These are phyloP conservation scores for Meda fulgida DNA, from an alignment of 2,797 vertebrate genomes.

Conservation along the genomic window DNA sequence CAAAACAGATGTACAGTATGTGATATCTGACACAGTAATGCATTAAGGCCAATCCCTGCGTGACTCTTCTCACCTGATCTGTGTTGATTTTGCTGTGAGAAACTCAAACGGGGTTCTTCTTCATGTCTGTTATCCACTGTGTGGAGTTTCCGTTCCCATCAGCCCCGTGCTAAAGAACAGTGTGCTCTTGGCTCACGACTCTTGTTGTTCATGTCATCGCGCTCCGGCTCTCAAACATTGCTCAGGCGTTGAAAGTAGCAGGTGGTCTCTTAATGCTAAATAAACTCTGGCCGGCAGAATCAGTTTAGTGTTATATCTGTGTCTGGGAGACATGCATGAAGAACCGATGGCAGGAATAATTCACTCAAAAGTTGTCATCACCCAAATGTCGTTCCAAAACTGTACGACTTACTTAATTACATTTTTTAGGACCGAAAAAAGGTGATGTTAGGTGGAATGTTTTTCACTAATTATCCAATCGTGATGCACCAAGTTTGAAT, in stretches of 20 bases:
- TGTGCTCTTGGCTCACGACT: conserved; percentile 15
- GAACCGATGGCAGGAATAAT: no score
- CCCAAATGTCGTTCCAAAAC: neutral
- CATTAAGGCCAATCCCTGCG: conserved; percentile 1
- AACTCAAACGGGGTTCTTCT: conserved; percentile 37
- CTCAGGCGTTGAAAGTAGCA: conserved; percentile 25
- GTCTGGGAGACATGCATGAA: neutral
- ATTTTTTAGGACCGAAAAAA: neutral
- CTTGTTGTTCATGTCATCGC: conserved; percentile 9
- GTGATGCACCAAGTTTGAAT: neutral
- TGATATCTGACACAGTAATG: neutral
- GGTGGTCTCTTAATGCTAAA: conserved; percentile 16
- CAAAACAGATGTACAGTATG: neutral
- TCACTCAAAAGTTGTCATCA: neutral
- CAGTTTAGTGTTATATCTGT: conserved; percentile 23
- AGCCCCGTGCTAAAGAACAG: conserved; percentile 2
- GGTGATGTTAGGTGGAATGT: neutral
- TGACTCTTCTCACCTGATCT: conserved; percentile 37
- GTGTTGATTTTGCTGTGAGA: neutral
- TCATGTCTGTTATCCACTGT: conserved; percentile 26
- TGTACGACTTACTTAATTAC: neutral
- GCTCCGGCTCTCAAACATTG: neutral
- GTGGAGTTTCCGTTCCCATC: conserved; percentile 18
- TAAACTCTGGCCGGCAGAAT: conserved; percentile 12
- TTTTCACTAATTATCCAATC: neutral